A percentile compares a stretch with the other conserved stretches of the same genome.
Evolutionary conservation across 2,797 vertebrate species (phyloP).

Genomic region (Knipowitschia caucasica): DNA sequence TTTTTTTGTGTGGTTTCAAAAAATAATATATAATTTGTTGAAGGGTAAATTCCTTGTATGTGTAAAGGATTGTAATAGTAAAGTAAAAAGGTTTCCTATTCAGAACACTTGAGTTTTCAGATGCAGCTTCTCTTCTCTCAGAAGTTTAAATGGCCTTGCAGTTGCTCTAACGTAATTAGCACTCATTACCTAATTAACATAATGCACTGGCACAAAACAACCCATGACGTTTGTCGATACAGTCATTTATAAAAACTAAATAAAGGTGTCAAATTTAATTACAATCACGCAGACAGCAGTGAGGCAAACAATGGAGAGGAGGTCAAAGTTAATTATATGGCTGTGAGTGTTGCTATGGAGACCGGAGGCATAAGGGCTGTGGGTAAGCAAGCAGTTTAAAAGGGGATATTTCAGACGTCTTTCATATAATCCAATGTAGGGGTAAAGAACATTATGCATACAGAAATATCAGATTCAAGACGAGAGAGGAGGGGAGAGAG

Average conservation of each 20-base stretch:
- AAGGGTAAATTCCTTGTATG: no score
- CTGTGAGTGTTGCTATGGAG: slow-evolving; percentile 11
- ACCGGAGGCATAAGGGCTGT: not conserved
- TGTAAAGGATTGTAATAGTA: no score
- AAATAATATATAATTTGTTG: no score
- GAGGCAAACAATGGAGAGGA: slow-evolving; percentile 11
- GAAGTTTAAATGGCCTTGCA: slow-evolving; percentile 6
- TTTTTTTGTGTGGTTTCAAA: no score
- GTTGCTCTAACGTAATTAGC: slow-evolving; percentile 16
- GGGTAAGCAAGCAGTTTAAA: not conserved
- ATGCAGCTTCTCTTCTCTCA: not conserved
- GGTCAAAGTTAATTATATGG: slow-evolving; percentile 27
- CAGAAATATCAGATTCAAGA: no score
- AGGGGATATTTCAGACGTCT: no score
- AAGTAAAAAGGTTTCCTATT: not conserved
- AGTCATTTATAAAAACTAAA: slow-evolving; percentile 12
- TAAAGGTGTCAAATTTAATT: slow-evolving; percentile 25
- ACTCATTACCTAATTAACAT: slow-evolving; percentile 13
- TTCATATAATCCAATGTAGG: no score
- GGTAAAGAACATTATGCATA: no score
- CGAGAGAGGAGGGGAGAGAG: no score
- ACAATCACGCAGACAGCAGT: slow-evolving; percentile 14
- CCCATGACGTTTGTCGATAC: slow-evolving; percentile 7
- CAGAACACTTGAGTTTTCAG: not conserved
- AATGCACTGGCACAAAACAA: not conserved